A percentile compares a stretch with the other conserved stretches of the same genome.
These are phyloP conservation scores for Drosophila parvula DNA, from an alignment of 1,140 invertebrate genomes.

Conservation along the genomic window DNA sequence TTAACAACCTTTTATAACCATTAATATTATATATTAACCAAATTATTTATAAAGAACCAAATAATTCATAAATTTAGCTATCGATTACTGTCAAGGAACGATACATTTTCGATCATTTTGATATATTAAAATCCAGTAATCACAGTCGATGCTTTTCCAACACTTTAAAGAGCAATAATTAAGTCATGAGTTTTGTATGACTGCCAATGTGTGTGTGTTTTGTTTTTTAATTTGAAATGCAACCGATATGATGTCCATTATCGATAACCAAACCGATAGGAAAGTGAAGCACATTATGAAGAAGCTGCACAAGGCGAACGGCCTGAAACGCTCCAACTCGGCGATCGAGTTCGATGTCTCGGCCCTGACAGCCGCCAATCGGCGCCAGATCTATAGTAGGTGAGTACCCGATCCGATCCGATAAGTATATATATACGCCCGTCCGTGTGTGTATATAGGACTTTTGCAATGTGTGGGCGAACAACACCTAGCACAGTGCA, in stretches of 20 bases:
- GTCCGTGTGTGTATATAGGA: constrained; percentile 32
- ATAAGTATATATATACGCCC: background rate
- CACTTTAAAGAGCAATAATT: background rate
- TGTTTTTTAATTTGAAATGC: constrained; percentile 33
- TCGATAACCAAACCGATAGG: constrained; percentile 38
- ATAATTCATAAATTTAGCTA: background rate
- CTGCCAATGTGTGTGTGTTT: constrained; percentile 26
- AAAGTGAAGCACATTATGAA: constrained; percentile 83
- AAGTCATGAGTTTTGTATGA: background rate
- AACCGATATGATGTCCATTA: constrained; percentile 11
- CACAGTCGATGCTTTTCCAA: constrained; percentile 16
- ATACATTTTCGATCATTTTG: background rate
- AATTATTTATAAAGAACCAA: background rate
- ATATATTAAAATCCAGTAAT: background rate
- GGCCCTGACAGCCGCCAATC: constrained; percentile 87
- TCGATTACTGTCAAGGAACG: background rate
- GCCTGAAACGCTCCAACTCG: constrained; percentile 87
- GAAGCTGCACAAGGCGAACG: constrained; percentile 83
- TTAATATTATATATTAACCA: background rate
- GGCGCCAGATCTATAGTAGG: constrained; percentile 84
- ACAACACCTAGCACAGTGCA: constrained; percentile 34
- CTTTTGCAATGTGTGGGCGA: constrained; percentile 38
- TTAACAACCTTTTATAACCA: too few relatives aligned
- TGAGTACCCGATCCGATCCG: constrained; percentile 61
- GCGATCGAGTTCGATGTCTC: constrained; percentile 89